Evolutionary conservation across 2,888 invertebrate species (phyloP).

Genomic region (Calameuta filiformis): DNA sequence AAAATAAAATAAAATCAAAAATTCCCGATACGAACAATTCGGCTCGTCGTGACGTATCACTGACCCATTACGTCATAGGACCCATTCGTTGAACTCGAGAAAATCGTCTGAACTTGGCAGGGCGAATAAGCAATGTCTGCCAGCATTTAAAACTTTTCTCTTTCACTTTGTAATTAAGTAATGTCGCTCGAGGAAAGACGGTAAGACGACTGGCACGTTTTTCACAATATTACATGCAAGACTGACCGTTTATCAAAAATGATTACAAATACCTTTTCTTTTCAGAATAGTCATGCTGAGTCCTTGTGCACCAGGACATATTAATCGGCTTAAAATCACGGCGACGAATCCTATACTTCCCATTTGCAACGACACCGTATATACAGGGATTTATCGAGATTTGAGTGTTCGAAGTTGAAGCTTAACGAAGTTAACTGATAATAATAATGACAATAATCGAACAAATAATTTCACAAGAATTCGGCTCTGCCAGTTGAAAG

Average conservation of each 20-base stretch:
- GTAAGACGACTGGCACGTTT: neutral
- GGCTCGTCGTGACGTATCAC: neutral
- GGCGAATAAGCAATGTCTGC: conserved; percentile 21
- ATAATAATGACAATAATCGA: neutral
- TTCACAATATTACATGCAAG: conserved; percentile 27
- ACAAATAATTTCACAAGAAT: neutral
- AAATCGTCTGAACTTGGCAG: conserved; percentile 40
- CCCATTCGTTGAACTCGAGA: neutral
- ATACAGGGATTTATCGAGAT: neutral
- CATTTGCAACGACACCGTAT: neutral
- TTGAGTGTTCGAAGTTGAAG: neutral
- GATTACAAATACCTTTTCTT: conserved; percentile 29
- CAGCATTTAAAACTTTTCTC: conserved; percentile 1
- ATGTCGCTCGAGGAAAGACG: conserved; percentile 2
- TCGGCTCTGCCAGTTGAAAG: conserved; percentile 29
- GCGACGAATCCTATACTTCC: neutral
- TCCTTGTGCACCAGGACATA: conserved; percentile 20
- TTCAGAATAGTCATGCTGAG: conserved; percentile 23
- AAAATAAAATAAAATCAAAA: neutral
- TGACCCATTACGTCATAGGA: neutral
- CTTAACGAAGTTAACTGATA: neutral
- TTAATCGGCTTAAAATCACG: conserved; percentile 20
- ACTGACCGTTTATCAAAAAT: conserved; percentile 34
- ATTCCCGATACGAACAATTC: neutral
- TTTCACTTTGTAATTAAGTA: conserved; percentile 14